A percentile compares a stretch with the other conserved stretches of the same genome.
These are phyloP conservation scores for Astreopora myriophthalma DNA, from an alignment of 64 coral and sea anemone genomes.

Conservation along the genomic window DNA sequence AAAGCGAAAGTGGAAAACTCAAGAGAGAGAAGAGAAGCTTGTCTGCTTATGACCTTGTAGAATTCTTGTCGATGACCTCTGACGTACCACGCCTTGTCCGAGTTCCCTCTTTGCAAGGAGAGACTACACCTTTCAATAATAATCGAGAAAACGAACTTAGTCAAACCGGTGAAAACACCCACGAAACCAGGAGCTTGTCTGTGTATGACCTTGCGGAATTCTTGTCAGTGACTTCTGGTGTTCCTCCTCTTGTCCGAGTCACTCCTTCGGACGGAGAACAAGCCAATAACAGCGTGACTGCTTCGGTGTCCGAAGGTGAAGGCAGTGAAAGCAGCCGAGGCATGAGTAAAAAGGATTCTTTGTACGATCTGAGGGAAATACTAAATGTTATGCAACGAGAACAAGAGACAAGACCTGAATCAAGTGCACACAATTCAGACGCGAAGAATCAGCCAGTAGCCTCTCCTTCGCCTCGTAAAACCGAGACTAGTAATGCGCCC, in stretches of 20 bases:
- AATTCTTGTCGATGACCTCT: constrained; percentile 67
- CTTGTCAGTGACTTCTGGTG: constrained; percentile 33
- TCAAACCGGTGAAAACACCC: neutral
- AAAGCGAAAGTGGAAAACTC: neutral
- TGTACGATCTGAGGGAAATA: constrained; percentile 69
- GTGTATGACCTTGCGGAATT: constrained; percentile 85
- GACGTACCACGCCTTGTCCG: neutral
- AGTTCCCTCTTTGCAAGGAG: neutral
- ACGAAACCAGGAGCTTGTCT: constrained; percentile 55
- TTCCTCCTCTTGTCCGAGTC: constrained; percentile 17
- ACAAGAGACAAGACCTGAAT: constrained; percentile 37
- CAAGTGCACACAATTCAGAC: constrained; percentile 45
- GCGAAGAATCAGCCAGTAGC: neutral
- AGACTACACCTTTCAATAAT: neutral
- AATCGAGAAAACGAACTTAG: neutral
- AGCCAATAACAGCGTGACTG: no score
- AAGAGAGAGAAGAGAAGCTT: constrained; percentile 25
- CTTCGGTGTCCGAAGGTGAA: neutral
- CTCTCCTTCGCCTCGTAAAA: neutral
- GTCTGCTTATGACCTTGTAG: constrained; percentile 75
- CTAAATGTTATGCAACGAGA: constrained; percentile 30
- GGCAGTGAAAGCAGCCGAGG: neutral
- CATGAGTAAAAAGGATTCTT: neutral
- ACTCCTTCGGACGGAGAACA: neutral
- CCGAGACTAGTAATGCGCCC: neutral